A percentile compares a stretch with the other conserved stretches of the same genome.
These are phyloP conservation scores for Helicoverpa armigera DNA, from an alignment of 1,140 invertebrate species.

Conservation along the genomic window DNA sequence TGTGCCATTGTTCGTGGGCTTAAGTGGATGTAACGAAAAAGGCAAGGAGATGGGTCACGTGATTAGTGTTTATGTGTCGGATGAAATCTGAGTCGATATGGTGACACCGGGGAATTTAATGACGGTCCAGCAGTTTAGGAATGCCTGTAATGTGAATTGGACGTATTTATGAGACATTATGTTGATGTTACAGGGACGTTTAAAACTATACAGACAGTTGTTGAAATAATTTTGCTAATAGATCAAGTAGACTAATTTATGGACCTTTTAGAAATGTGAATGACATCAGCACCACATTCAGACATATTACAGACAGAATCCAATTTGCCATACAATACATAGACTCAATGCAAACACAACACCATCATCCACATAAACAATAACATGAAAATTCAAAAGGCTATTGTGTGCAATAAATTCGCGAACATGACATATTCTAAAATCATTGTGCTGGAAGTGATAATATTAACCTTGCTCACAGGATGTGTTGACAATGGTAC, in stretches of 20 bases:
- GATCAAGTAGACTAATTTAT: too few relatives aligned
- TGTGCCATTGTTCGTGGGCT: conserved; percentile 42
- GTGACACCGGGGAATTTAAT: background rate
- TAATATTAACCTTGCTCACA: conserved; percentile 34
- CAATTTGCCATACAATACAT: background rate
- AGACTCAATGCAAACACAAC: background rate
- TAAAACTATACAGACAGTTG: too few relatives aligned
- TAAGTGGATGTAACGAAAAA: conserved; percentile 34
- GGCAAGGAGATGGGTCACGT: conserved; percentile 26
- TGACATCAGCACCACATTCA: too few relatives aligned
- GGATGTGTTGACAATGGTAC: conserved; percentile 41
- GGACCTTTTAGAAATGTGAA: too few relatives aligned
- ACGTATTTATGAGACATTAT: too few relatives aligned
- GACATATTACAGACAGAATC: background rate
- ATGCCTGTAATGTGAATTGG: background rate
- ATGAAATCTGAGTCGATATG: background rate
- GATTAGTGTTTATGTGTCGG: conserved; percentile 24
- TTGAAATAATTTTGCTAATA: too few relatives aligned
- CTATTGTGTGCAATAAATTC: conserved; percentile 37
- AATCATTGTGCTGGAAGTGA: conserved; percentile 40
- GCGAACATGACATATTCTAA: conserved; percentile 17
- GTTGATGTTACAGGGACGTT: too few relatives aligned
- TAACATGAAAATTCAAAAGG: conserved; percentile 15
- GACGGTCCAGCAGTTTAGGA: background rate
- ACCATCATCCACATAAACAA: background rate